Evolutionary conservation across 2,797 vertebrate genomes (phyloP), one percentile per base, ranked within the genome.

Genomic region (Trichosurus vulpecula): DNA sequence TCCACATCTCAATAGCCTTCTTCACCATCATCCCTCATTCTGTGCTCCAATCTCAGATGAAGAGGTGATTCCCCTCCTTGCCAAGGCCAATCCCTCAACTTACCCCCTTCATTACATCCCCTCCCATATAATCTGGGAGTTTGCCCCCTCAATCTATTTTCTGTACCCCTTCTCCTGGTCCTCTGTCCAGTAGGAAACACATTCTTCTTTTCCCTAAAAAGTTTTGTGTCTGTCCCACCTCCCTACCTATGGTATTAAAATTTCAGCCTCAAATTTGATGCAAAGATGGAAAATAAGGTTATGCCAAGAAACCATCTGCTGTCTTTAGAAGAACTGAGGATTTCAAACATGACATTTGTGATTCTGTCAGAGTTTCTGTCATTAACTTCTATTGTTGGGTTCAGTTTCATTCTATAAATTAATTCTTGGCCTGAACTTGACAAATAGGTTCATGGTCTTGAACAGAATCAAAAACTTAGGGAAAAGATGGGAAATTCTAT

Each of bases 371-470:
- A 27, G 52, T 81, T 93, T 90, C 89, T 31, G 8, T 92, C 55
- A 31, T 91, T 53, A 93, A 22, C 58, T 90, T 91, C 19, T 35
- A 51, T 54, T 13, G 47, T 47, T 91, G 93, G 54, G 30, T 93
- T 97, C 95, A 35, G 8, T 47, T 97, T 96, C 94, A 92, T 93
- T 95, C 56, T 91, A 94, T 87, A 93, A 94, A 89, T 10, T 1
- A 2, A 22, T 41, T 93, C 19, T 53, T 91, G 91, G 74, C 58
- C 90, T 0, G 93, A 96, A 96, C 66, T n/a, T 54, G 66, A 96
- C 29, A 92, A 91, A 91, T 93, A 92, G 58, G n/a, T 52, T 97
- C 57, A 13, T 14, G 6, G 54, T 94, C 94, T 52, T 57, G 19
- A 11, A n/a, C 31, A 94, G 89, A 81, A 61, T 35, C 55, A 90